Evolutionary conservation across 2,113 vertebrate species (phyloP).

Genomic region (Microcebus ravelobensis): DNA sequence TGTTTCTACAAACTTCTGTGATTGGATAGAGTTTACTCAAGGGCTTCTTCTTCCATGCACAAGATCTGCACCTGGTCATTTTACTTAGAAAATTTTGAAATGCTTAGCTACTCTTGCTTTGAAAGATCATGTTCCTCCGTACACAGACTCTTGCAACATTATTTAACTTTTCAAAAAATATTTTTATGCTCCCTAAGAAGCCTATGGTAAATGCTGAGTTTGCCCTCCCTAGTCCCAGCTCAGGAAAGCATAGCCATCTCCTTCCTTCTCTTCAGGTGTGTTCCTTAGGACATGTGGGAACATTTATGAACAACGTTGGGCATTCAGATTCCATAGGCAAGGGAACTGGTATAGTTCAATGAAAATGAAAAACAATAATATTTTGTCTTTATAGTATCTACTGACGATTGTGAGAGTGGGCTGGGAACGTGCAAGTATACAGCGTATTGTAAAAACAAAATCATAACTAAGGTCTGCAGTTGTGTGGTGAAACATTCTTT

Average conservation of each 20-base stretch:
- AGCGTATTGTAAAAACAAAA: conserved; percentile 38
- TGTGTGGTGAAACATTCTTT: rapidly evolving
- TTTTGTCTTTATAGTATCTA: conserved; percentile 56
- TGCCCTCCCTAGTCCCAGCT: background rate
- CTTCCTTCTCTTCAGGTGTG: background rate
- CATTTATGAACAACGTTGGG: background rate
- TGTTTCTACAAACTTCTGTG: background rate
- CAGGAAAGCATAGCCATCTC: background rate
- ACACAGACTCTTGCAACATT: background rate
- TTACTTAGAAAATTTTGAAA: background rate
- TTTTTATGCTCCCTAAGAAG: background rate
- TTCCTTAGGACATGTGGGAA: background rate
- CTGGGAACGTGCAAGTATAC: background rate
- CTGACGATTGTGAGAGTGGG: background rate
- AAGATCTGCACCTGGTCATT: background rate
- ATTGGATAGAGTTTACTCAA: background rate
- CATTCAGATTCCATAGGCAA: background rate
- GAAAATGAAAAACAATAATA: background rate
- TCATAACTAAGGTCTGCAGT: conserved; percentile 20
- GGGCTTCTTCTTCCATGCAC: background rate
- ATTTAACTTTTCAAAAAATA: background rate
- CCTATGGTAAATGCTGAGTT: background rate
- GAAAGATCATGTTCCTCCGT: background rate
- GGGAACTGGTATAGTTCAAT: too few relatives aligned
- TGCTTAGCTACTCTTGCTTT: background rate